Base-by-base conservation (phyloP, 2,888 invertebrate species). In the Apodemia duryi region DNA sequence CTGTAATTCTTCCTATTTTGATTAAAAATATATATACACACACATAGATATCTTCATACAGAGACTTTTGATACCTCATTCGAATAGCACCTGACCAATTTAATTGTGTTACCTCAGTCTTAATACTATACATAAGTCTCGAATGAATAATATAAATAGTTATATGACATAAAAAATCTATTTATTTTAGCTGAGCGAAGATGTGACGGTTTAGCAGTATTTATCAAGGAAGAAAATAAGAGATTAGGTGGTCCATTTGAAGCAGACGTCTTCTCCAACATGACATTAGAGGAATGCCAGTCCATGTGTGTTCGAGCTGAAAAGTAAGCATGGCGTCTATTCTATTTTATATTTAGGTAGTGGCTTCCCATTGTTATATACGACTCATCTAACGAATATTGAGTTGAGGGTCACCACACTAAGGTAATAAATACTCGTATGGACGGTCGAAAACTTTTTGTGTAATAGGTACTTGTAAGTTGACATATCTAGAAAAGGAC, bases 201-300 rank as follows among this genome's bases (percentile, higher is more conserved):
- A 63, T 97, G 97, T 79, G 97, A 97, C 76, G 97, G 97, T 0
- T 85, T 97, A 62, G 95, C 96, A 2, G 96, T 97, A 9, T 97
- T 97, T 79, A 96, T 97, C 46, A 97, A 97, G 84, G 97, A 97
- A 88, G 97, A 97, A 86, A 97, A 97, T 80, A 97, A 96, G 83
- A 94, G 97, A 46, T 93, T 97, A 6, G 96, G 96, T 38, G 97
- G 97, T 60, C 97, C 97, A 6, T 97, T 97, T 80, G 97, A 97
- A 84, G 96, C 97, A 51, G 97, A 97, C 79, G 95, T 97, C 51
- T 96, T 96, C 79, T 96, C 95, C 62, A 97, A 97, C 79, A 94
- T 97, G 85, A 97, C 97, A 4, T 87, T 97, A 70, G 96, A 97
- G 73, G 97, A 97, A 88, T 97, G 97, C 76, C 97, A 97, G 83